These are phyloP conservation scores for Misgurnus mizolepis DNA, from an alignment of 2,113 vertebrate genomes.

Conservation along the genomic window DNA sequence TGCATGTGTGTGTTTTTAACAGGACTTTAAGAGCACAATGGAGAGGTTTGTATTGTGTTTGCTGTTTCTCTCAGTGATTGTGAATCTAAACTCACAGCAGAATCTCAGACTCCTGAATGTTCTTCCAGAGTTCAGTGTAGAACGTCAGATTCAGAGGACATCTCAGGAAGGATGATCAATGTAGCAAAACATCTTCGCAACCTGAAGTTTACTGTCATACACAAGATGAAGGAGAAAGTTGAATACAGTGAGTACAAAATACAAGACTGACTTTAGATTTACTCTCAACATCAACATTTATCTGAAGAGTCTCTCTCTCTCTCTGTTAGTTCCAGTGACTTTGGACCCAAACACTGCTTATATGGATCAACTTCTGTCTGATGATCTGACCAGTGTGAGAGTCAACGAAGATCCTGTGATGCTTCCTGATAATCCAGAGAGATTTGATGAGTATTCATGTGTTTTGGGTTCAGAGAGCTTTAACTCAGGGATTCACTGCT, in stretches of 20 bases:
- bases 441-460: background rate
- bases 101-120: background rate
- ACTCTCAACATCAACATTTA: no score
- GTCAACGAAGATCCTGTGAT: background rate
- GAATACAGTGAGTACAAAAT: background rate
- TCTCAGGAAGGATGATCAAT: background rate
- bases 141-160: background rate
- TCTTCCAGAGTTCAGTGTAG: background rate
- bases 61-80: no score
- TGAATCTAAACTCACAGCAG: background rate
- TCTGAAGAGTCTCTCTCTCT: background rate
- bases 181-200: background rate
- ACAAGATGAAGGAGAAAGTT: background rate
- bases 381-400: constrained; percentile 43
- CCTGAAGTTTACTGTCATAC: background rate
- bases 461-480: constrained; percentile 32
- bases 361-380: constrained; percentile 33
- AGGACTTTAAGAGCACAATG: background rate
- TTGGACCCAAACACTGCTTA: constrained; percentile 43
- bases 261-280: no score
- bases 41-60: background rate
- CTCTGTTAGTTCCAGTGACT: constrained; percentile 36
- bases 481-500: constrained; percentile 31
- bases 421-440: constrained; percentile 32
- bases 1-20: background rate